Evolutionary conservation across 2,797 vertebrate species (phyloP).

Genomic region (Sebastes oblongus): DNA sequence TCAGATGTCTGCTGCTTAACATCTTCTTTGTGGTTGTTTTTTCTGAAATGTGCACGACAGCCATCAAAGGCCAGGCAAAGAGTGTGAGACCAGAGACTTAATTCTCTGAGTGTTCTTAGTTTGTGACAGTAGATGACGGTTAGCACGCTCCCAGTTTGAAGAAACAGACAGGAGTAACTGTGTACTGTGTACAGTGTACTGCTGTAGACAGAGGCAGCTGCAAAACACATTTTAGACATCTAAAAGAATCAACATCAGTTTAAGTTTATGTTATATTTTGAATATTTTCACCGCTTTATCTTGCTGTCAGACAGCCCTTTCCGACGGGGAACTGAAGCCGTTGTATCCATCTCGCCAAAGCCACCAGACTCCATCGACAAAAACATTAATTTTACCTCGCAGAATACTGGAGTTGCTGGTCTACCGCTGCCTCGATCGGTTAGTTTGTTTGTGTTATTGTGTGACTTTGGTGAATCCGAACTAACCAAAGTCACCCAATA

Average conservation of each 20-base stretch:
- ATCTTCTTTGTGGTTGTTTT: slow-evolving; percentile 22
- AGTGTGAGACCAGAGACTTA: not conserved
- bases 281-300: not conserved
- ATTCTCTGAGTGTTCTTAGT: not conserved
- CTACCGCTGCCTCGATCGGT: too few species aligned
- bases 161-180: not conserved
- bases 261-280: not conserved
- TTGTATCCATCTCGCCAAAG: too few species aligned
- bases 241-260: not conserved
- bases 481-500: not conserved
- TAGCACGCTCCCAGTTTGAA: too few species aligned
- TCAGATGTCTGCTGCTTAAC: slow-evolving; percentile 67
- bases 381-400: not conserved
- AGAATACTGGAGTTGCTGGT: not conserved
- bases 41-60: slow-evolving; percentile 36
- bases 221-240: not conserved
- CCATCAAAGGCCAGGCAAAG: not conserved
- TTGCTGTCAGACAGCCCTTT: not conserved
- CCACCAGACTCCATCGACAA: too few species aligned
- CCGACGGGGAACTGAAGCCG: not conserved
- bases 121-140: not conserved
- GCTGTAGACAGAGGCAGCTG: not conserved
- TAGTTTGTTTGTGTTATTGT: not conserved
- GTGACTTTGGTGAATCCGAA: not conserved
- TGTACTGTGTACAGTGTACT: too few species aligned